Conservation (phyloP, 2,888 invertebrate species). For the Acanthopleura granulata region DNA sequence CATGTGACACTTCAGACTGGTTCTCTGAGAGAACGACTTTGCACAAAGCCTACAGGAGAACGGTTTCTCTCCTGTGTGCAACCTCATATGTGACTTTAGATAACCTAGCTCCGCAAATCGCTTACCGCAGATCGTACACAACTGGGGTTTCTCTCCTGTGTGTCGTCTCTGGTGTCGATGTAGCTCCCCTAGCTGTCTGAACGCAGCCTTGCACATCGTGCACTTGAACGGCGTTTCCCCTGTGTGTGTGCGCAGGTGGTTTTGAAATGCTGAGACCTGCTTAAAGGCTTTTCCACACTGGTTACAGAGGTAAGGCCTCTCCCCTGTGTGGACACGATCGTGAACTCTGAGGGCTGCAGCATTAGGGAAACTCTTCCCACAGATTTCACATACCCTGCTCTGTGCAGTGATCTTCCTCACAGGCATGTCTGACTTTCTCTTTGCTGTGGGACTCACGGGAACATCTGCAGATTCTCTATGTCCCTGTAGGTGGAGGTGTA, state of each 20-base stretch:
- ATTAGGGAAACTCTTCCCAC: not conserved
- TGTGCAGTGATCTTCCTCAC: too few relatives aligned
- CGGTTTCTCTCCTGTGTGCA: constrained; percentile 8
- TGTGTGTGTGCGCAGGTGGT: not conserved
- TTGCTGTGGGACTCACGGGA: too few relatives aligned
- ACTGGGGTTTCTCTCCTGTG: not conserved
- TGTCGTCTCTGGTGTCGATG: constrained; percentile 3
- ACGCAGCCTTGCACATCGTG: not conserved
- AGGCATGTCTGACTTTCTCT: too few relatives aligned
- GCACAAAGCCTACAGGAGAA: not conserved
- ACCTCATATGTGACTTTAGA: not conserved
- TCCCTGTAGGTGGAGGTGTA: too few relatives aligned
- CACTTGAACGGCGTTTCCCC: not conserved
- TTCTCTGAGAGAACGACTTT: not conserved
- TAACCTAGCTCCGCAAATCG: not conserved
- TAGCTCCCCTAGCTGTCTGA: not conserved
- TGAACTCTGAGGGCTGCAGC: not conserved
- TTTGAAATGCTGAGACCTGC: not conserved
- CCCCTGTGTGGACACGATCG: not conserved
- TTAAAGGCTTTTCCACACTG: constrained; percentile 6
- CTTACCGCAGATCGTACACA: not conserved
- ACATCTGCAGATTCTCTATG: too few relatives aligned
- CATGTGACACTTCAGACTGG: not conserved
- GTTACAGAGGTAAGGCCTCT: not conserved
- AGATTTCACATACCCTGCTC: not conserved